Evolutionary conservation across 1,140 invertebrate genomes (phyloP).

Genomic region (Lepidostoma basale): DNA sequence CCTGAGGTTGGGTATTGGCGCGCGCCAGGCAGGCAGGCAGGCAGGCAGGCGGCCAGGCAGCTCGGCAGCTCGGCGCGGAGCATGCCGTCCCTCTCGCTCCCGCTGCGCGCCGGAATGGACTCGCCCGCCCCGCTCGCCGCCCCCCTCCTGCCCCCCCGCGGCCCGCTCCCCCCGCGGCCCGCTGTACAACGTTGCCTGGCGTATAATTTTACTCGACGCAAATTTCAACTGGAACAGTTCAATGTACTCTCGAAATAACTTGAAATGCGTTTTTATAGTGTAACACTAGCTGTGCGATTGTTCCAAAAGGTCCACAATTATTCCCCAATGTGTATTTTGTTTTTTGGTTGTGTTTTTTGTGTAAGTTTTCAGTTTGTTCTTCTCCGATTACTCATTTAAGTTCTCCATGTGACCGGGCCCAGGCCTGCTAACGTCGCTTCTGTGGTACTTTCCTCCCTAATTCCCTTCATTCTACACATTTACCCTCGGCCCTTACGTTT

Average conservation of each 20-base stretch:
- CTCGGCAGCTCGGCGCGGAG: background rate
- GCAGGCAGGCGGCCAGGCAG: background rate
- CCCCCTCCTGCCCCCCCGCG: slow-evolving; percentile 46
- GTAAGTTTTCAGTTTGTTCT: slow-evolving; percentile 32
- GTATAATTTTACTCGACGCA: slow-evolving; percentile 63
- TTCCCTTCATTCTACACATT: too few relatives aligned
- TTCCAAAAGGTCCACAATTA: slow-evolving; percentile 8
- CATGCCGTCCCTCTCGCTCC: slow-evolving; percentile 3
- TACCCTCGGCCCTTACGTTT: too few relatives aligned
- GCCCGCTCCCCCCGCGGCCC: slow-evolving; percentile 52
- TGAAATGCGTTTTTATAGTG: slow-evolving; percentile 38
- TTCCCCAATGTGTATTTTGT: slow-evolving; percentile 16
- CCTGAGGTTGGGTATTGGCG: too few relatives aligned
- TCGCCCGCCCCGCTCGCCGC: slow-evolving; percentile 15
- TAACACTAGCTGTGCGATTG: slow-evolving; percentile 25
- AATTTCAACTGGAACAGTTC: slow-evolving; percentile 62
- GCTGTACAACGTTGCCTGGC: slow-evolving; percentile 62
- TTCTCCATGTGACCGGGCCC: background rate
- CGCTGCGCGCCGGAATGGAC: slow-evolving; percentile 13
- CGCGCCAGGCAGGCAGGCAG: too few relatives aligned
- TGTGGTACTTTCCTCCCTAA: too few relatives aligned
- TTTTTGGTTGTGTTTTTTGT: slow-evolving; percentile 38
- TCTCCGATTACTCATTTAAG: slow-evolving; percentile 10
- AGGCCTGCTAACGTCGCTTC: background rate
- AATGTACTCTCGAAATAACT: slow-evolving; percentile 59